These are phyloP conservation scores for Platycercus adscitus DNA, from an alignment of 2,113 vertebrate genomes.

Conservation along the genomic window DNA sequence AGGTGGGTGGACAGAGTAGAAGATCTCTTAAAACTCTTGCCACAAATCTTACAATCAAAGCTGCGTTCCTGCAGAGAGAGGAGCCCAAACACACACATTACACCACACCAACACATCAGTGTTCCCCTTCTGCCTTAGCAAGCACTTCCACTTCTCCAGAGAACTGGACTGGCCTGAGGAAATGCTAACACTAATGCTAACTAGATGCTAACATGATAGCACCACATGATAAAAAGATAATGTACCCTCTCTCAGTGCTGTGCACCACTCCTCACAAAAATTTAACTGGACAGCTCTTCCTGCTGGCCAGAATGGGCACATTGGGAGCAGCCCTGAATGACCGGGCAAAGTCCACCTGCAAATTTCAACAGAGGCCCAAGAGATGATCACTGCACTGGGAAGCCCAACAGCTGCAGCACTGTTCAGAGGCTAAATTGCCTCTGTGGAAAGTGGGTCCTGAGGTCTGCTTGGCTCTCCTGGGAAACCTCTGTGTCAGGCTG, in stretches of 20 bases:
- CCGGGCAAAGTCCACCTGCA: neutral
- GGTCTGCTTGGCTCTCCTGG: neutral
- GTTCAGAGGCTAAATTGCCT: neutral
- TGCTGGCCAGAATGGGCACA: neutral
- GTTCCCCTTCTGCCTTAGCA: neutral
- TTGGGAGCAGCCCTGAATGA: neutral
- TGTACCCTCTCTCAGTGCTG: neutral
- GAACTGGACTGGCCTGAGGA: neutral
- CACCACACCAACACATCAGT: neutral
- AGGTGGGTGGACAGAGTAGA: conserved; percentile 96
- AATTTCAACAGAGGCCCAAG: neutral
- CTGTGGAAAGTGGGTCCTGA: neutral
- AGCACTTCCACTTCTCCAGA: neutral
- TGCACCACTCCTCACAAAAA: neutral
- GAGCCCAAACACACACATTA: neutral
- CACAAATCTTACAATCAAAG: conserved; percentile 98
- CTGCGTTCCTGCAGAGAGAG: conserved; percentile 87
- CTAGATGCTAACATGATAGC: neutral
- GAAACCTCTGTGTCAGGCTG: neutral
- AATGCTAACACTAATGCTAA: neutral
- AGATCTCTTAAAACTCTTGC: conserved; percentile 97
- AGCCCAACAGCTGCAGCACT: neutral
- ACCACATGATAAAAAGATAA: neutral
- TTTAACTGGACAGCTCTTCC: neutral
- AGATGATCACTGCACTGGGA: neutral